Evolutionary conservation across 2,888 invertebrate species (phyloP).

Genomic region (Papilio demoleus): DNA sequence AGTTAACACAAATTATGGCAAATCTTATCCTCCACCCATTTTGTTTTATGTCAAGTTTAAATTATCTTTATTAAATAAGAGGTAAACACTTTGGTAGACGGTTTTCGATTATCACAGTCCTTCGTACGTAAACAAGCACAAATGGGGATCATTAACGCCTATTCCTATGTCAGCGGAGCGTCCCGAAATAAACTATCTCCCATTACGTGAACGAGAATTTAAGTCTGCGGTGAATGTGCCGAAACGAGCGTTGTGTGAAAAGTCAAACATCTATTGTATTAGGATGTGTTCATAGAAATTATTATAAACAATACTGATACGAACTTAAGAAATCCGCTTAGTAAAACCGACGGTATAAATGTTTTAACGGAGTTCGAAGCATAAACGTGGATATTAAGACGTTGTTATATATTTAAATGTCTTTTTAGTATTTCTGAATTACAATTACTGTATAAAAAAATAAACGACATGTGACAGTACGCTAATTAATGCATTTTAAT

Average conservation of each 20-base stretch:
- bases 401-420: too few relatives aligned
- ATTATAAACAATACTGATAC: background rate
- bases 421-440: too few relatives aligned
- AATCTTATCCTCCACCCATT: too few relatives aligned
- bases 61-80: background rate
- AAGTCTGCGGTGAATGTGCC: constrained; percentile 74
- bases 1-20: too few relatives aligned
- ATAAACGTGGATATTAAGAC: too few relatives aligned
- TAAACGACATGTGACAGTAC: too few relatives aligned
- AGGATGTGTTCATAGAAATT: constrained; percentile 15
- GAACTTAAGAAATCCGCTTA: too few relatives aligned
- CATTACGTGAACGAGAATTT: constrained; percentile 77
- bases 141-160: constrained; percentile 36
- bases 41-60: too few relatives aligned
- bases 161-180: constrained; percentile 34
- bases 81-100: background rate
- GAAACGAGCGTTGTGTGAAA: constrained; percentile 63
- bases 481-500: too few relatives aligned
- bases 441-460: too few relatives aligned
- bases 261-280: constrained; percentile 56
- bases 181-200: constrained; percentile 70
- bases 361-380: too few relatives aligned
- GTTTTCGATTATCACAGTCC: background rate
- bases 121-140: constrained; percentile 22
- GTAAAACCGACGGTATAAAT: too few relatives aligned